Evolutionary conservation across 2,113 vertebrate genomes (phyloP).

Genomic region (Climacteris rufus): DNA sequence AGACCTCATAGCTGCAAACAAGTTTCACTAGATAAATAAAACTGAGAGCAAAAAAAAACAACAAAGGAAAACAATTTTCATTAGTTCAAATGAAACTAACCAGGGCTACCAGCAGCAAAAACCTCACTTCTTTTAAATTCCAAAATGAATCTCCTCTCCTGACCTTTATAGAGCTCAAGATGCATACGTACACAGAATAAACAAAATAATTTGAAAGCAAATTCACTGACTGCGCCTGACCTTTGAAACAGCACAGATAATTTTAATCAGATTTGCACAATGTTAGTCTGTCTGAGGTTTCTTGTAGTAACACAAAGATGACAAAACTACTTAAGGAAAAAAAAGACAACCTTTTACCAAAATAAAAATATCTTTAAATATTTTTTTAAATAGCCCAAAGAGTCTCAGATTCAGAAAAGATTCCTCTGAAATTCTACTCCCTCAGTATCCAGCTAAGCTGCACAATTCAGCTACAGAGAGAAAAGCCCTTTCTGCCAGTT

Average conservation of each 20-base stretch:
- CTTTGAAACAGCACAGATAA: constrained; percentile 74
- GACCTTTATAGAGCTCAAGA: constrained; percentile 74
- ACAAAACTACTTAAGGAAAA: neutral
- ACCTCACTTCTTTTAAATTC: constrained; percentile 61
- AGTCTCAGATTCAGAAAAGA: neutral
- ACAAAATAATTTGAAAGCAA: constrained; percentile 81
- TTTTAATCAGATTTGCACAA: constrained; percentile 77
- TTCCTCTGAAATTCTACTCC: neutral
- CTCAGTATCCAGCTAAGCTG: neutral
- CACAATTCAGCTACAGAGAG: neutral
- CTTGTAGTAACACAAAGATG: constrained; percentile 19
- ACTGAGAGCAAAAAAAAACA: constrained; percentile 17
- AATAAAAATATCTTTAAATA: neutral
- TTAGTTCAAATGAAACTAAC: constrained; percentile 54
- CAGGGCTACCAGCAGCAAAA: constrained; percentile 60
- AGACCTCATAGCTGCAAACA: neutral
- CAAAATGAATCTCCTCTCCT: constrained; percentile 67
- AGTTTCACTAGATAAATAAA: constrained; percentile 1
- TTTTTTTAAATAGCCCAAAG: neutral
- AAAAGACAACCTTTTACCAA: neutral
- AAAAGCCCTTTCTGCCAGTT: neutral
- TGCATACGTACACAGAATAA: constrained; percentile 74
- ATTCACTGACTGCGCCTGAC: constrained; percentile 70
- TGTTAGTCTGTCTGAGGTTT: constrained; percentile 60
- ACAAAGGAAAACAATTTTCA: neutral